These are phyloP conservation scores for Corythornis madagascariensis DNA, from an alignment of 2,113 vertebrate species.

Conservation along the genomic window DNA sequence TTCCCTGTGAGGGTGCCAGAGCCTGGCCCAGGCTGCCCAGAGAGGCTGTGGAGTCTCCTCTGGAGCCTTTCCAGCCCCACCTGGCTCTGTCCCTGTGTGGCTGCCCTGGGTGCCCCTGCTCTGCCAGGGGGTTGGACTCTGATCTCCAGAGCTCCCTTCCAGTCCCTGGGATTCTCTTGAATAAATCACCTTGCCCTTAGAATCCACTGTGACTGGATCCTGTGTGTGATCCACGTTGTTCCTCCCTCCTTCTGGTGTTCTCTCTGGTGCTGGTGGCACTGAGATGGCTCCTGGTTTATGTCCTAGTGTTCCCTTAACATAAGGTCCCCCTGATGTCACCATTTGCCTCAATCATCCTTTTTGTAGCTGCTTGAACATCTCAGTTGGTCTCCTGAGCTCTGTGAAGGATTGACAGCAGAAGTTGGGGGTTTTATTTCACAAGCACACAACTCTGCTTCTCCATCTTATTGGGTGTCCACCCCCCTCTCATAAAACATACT, in stretches of 20 bases:
- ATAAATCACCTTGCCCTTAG: background rate
- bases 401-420: constrained; percentile 80
- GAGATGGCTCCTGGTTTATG: constrained; percentile 68
- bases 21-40: too few relatives aligned
- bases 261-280: constrained; percentile 48
- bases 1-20: too few relatives aligned
- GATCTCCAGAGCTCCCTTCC: too few relatives aligned
- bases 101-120: too few relatives aligned
- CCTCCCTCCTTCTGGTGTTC: constrained; percentile 52
- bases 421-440: constrained; percentile 62
- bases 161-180: too few relatives aligned
- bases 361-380: constrained; percentile 81
- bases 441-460: constrained; percentile 24
- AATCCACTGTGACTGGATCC: background rate
- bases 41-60: too few relatives aligned
- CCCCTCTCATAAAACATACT: background rate
- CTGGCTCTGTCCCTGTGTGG: too few relatives aligned
- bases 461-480: constrained; percentile 9
- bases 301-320: constrained; percentile 79
- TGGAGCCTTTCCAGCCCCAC: too few relatives aligned
- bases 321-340: constrained; percentile 84
- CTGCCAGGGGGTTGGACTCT: too few relatives aligned
- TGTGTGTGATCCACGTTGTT: background rate
- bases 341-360: constrained; percentile 84
- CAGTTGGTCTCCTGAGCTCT: constrained; percentile 84